Base-by-base conservation (phyloP, 2,113 vertebrate species). In the Procapra przewalskii region DNA sequence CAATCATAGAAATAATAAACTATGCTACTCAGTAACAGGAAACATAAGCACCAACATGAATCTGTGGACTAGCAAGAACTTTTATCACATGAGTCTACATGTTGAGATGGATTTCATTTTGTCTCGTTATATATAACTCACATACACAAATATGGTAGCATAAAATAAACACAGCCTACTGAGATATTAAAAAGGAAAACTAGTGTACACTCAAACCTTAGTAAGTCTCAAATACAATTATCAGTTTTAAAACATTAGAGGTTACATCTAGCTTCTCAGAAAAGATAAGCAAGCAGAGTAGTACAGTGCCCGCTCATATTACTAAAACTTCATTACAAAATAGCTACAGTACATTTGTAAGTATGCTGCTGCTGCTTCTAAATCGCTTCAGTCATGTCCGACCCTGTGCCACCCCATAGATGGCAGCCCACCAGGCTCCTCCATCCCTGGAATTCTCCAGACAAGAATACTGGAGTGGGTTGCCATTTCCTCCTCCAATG, bases 251-350 rank as follows among this genome's bases (percentile, higher is more conserved):
- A 92, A 92, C 85, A 84, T 71, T 79, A 91, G 59, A 43, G 75
- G 62, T 62, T 64, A 52, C 33, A 88, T 90, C 57, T 75, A 82
- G 48, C 45, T 86, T 95, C 77, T 93, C 82, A 92, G 96, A 75
- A 95, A 96, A 95, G 48, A 89, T 67, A 45, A 64, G 31, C 23
- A 77, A 88, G 77, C 64, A 54, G 13, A 85, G 50, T 75, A 96
- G 92, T 93, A 57, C n/a, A 45, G 50, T 91, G 92, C 14, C 84
- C 31, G 6, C 88, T 96, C 67, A 87, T 62, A 94, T 97, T 94
- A 55, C 96, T 87, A 91, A 96, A 97, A 96, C 60, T 94, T 97
- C 93, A 94, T 97, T 95, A 96, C 86, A 87, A 94, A 97, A 97
- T 40, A 94, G 90, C 91, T 55, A 87, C 71, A 55, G 91, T 94